These are phyloP conservation scores for Solenopsis invicta DNA, from an alignment of 1,140 invertebrate genomes.

Conservation along the genomic window DNA sequence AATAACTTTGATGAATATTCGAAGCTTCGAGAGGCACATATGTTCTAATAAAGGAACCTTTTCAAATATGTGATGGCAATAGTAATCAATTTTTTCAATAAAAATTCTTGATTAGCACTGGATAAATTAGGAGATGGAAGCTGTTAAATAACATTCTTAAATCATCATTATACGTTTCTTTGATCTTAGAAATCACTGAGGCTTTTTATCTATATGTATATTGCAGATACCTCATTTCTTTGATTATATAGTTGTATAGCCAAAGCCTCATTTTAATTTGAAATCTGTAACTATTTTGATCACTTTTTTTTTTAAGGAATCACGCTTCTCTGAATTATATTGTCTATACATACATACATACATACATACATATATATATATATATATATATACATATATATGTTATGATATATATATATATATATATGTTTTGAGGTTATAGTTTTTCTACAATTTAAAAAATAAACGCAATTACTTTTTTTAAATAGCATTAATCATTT, in stretches of 20 bases:
- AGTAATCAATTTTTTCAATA: conserved; percentile 5
- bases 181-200: neutral
- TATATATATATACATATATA: too few relatives aligned
- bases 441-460: conserved; percentile 64
- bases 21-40: too few relatives aligned
- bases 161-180: conserved; percentile 6
- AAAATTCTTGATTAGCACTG: conserved; percentile 32
- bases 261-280: neutral
- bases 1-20: too few relatives aligned
- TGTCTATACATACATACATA: too few relatives aligned
- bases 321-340: conserved; percentile 63
- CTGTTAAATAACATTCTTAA: conserved; percentile 13
- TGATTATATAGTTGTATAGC: too few relatives aligned
- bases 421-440: conserved; percentile 57
- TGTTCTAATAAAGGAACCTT: too few relatives aligned
- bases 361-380: too few relatives aligned
- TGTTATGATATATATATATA: too few relatives aligned
- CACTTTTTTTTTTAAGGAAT: conserved; percentile 50
- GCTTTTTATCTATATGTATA: neutral
- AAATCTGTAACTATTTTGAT: conserved; percentile 37
- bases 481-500: conserved; percentile 5
- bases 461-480: conserved; percentile 55
- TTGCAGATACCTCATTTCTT: too few relatives aligned
- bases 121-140: conserved; percentile 18
- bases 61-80: conserved; percentile 20